These are phyloP conservation scores for Rhorus exstirpatorius DNA, from an alignment of 2,888 invertebrate genomes.

Conservation along the genomic window DNA sequence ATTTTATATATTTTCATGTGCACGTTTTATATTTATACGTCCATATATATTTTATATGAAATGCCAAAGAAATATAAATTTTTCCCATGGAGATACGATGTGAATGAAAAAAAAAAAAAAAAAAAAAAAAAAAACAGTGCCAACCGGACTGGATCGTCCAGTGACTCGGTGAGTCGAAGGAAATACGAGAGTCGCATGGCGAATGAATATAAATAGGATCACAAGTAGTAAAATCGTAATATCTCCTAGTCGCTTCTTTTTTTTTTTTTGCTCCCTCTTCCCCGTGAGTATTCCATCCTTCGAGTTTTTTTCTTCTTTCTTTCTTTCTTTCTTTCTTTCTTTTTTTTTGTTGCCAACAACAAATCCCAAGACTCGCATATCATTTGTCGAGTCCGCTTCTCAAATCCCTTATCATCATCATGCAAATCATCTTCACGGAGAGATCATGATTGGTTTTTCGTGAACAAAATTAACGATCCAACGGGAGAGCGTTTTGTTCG, in stretches of 20 bases:
- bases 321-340: not conserved
- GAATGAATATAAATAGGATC: slow-evolving; percentile 34
- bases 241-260: slow-evolving; percentile 1
- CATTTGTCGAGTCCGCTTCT: not conserved
- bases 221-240: slow-evolving; percentile 38
- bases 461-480: not conserved
- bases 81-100: not conserved
- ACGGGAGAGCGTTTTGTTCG: too few species aligned
- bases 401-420: slow-evolving; percentile 18
- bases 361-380: too few species aligned
- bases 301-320: too few species aligned
- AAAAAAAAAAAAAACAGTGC: too few species aligned
- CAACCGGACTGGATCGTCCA: too few species aligned
- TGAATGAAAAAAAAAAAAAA: too few species aligned
- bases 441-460: too few species aligned
- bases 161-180: not conserved
- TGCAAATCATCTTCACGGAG: slow-evolving; percentile 37
- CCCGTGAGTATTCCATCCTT: too few species aligned
- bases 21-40: too few species aligned
- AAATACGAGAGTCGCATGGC: not conserved
- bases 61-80: not conserved
- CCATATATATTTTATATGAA: too few species aligned
- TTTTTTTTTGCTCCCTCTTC: too few species aligned
- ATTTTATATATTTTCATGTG: too few species aligned
- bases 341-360: slow-evolving; percentile 3